Conservation (phyloP, 2,113 vertebrate species). For the Poicephalus gulielmi region DNA sequence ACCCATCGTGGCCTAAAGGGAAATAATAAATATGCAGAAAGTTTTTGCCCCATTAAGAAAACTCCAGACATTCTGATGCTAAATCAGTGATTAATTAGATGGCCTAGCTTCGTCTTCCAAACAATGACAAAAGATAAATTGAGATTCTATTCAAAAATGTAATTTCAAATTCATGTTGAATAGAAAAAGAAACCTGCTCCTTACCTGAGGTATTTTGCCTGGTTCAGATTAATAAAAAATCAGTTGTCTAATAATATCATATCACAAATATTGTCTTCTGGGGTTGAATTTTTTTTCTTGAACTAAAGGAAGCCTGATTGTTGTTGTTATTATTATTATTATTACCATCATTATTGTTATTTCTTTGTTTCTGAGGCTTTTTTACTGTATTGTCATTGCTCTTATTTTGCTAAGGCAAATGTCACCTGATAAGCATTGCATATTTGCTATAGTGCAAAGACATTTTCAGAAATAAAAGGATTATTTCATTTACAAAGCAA, state of each 20-base stretch:
- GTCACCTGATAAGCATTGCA: not conserved
- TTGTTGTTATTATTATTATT: not conserved
- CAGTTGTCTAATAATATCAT: not conserved
- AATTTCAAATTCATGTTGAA: not conserved
- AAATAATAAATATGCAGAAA: not conserved
- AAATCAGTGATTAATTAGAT: slow-evolving; percentile 18
- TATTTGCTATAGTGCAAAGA: not conserved
- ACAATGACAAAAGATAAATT: not conserved
- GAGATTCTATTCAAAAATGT: not conserved
- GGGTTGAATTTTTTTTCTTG: not conserved
- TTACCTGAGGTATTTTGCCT: not conserved
- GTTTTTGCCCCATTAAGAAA: not conserved
- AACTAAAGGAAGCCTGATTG: not conserved
- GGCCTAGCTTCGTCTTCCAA: not conserved
- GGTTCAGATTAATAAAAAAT: not conserved
- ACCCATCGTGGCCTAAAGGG: not conserved
- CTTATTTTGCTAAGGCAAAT: not conserved
- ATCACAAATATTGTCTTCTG: not conserved
- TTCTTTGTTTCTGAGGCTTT: not conserved
- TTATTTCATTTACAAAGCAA: not conserved
- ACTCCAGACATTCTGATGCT: not conserved
- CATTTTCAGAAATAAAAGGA: not conserved
- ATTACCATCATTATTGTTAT: not conserved
- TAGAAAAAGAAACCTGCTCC: not conserved
- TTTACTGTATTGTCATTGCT: not conserved